Percentiles rank a stretch among this genome's conserved stretches.
These are phyloP conservation scores for Cantharis rustica DNA, from an alignment of 2,888 invertebrate species.

Conservation along the genomic window DNA sequence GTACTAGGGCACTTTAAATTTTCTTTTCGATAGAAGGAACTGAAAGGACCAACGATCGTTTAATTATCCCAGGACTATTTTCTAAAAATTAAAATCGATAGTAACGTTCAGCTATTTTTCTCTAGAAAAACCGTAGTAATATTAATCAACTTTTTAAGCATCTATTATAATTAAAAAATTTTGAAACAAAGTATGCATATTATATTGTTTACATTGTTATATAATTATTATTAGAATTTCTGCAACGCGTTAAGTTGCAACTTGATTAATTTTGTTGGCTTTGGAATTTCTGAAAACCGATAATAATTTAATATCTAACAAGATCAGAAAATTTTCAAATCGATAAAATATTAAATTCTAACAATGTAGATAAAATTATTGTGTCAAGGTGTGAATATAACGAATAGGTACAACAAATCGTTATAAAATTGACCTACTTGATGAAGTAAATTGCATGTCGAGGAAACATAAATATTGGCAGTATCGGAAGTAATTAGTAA, in stretches of 20 bases:
- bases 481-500: conserved; percentile 50
- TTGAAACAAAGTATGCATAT: no score
- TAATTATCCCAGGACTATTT: not conserved
- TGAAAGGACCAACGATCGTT: not conserved
- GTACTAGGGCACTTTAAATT: no score
- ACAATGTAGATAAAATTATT: not conserved
- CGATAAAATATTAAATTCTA: not conserved
- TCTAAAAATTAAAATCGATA: not conserved
- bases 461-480: conserved; percentile 44
- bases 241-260: not conserved
- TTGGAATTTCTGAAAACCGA: not conserved
- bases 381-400: not conserved
- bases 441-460: conserved; percentile 40
- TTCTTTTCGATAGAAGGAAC: no score
- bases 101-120: no score
- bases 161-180: no score
- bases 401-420: not conserved
- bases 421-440: conserved; percentile 31
- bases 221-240: not conserved
- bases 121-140: not conserved
- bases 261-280: not conserved
- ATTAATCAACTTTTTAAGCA: not conserved
- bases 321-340: not conserved
- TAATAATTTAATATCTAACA: not conserved
- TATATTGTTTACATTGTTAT: not conserved